Conservation (phyloP, 2,888 invertebrate genomes). For the Heliconius ismenius region DNA sequence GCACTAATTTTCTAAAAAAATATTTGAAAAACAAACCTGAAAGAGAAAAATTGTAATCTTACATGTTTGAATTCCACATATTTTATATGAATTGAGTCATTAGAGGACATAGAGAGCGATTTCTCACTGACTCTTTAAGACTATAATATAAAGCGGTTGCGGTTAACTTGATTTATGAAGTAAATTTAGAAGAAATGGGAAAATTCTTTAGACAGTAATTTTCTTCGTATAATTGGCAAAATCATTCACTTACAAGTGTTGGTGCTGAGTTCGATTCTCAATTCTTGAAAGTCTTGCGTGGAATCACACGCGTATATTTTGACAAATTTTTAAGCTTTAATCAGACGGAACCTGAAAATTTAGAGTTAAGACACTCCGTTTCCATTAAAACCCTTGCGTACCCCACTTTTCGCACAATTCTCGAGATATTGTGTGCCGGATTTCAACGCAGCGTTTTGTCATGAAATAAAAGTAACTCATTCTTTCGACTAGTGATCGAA, state of each 20-base stretch:
- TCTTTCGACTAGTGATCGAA: no score
- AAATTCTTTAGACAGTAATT: neutral
- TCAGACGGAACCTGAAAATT: no score
- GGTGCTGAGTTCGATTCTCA: neutral
- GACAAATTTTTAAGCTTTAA: no score
- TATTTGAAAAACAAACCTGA: neutral
- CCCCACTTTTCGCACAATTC: no score
- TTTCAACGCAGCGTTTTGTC: no score
- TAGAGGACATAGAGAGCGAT: constrained; percentile 3
- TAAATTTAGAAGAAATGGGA: neutral
- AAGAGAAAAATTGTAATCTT: neutral
- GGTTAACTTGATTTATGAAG: constrained; percentile 20
- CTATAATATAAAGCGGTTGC: constrained; percentile 13
- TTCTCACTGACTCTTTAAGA: constrained; percentile 8
- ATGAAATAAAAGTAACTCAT: no score
- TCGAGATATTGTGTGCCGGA: no score
- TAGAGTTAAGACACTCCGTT: no score
- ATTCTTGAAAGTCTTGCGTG: neutral
- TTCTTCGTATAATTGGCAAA: neutral
- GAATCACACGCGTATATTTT: no score
- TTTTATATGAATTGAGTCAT: constrained; percentile 7
- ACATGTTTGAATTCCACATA: neutral
- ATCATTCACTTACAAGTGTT: neutral
- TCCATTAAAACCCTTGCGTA: no score
- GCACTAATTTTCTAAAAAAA: neutral